Evolutionary conservation across 2,888 invertebrate species (phyloP).

Genomic region (Campoplex capitator): DNA sequence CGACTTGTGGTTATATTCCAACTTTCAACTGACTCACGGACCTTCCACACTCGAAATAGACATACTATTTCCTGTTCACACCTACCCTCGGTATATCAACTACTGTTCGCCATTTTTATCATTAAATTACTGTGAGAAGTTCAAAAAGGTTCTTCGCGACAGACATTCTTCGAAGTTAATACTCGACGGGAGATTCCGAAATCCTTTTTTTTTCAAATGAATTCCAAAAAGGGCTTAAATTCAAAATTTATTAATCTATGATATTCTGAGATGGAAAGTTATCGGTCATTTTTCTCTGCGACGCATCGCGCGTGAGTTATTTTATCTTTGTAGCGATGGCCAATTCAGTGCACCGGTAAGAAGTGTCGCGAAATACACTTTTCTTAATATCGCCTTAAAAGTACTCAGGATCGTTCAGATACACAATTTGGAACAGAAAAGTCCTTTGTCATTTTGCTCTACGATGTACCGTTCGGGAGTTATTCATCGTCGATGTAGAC

Average conservation of each 20-base stretch:
- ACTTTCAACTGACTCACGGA: slow-evolving; percentile 46
- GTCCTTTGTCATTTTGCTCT: not conserved
- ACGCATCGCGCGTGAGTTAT: no score
- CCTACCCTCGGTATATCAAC: slow-evolving; percentile 11
- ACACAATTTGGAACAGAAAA: no score
- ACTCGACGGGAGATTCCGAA: not conserved
- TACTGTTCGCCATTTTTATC: not conserved
- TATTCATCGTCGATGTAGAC: not conserved
- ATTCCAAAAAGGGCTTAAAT: not conserved
- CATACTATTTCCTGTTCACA: slow-evolving; percentile 61
- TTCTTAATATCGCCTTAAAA: no score
- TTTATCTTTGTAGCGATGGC: no score
- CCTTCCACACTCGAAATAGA: slow-evolving; percentile 47
- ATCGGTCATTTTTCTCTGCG: no score
- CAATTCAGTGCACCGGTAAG: no score
- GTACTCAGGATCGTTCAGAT: no score
- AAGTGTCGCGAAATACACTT: no score
- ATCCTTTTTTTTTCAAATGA: not conserved
- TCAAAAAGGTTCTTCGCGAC: not conserved
- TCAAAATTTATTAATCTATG: no score
- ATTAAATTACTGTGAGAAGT: not conserved
- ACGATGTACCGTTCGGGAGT: not conserved
- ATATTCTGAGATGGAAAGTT: no score
- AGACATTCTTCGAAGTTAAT: not conserved
- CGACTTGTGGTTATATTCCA: slow-evolving; percentile 52